A percentile compares a stretch with the other conserved stretches of the same genome.
Conservation (phyloP, 2,888 invertebrate genomes). For the Dicyrtomina minuta region DNA sequence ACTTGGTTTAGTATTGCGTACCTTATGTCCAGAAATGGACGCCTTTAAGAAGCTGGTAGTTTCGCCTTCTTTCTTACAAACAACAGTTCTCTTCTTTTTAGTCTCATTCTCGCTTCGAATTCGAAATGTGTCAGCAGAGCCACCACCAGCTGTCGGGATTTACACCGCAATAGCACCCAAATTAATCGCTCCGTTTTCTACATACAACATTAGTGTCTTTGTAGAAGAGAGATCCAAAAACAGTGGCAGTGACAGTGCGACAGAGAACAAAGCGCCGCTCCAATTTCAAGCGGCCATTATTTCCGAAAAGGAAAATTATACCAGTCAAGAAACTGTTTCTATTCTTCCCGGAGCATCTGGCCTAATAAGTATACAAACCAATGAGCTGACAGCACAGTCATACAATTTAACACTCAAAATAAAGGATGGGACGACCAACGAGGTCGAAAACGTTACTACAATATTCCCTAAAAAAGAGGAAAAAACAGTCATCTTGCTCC, state of each 20-base stretch:
- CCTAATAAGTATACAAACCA: neutral
- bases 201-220: slow-evolving; percentile 13
- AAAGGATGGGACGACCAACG: slow-evolving; percentile 60
- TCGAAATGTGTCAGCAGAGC: too few species aligned
- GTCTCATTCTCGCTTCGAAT: too few species aligned
- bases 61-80: too few species aligned
- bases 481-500: slow-evolving; percentile 66
- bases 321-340: neutral
- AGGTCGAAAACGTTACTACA: too few species aligned
- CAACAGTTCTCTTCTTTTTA: too few species aligned
- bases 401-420: slow-evolving; percentile 54
- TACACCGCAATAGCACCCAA: slow-evolving; percentile 25
- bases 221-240: slow-evolving; percentile 8
- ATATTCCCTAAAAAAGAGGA: too few species aligned
- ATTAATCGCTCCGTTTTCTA: slow-evolving; percentile 8
- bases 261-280: neutral
- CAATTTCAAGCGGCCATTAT: neutral
- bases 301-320: slow-evolving; percentile 3
- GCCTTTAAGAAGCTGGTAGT: too few species aligned
- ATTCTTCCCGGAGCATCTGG: neutral
- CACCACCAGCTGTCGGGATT: neutral
- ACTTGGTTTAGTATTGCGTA: too few species aligned
- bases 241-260: neutral
- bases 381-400: slow-evolving; percentile 7
- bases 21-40: too few species aligned